Conservation (phyloP, 1,140 invertebrate species). For the Cotesia vestalis region DNA sequence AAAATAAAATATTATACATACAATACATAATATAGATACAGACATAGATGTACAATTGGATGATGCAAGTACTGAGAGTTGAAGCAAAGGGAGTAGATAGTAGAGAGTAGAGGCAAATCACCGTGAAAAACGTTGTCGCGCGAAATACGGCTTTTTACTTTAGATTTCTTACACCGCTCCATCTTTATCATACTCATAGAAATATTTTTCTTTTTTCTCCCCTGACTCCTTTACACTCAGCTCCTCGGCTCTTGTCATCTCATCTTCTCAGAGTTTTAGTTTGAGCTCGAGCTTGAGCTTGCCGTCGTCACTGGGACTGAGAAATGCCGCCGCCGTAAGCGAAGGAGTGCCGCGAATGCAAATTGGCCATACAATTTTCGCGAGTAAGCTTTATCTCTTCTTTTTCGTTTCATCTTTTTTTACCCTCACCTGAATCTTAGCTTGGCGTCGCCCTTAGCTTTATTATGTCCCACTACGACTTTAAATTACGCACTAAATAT, state of each 20-base stretch:
- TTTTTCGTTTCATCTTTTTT: too few species aligned
- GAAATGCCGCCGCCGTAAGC: slow-evolving; percentile 11
- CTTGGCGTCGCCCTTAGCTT: too few species aligned
- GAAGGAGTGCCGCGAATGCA: slow-evolving; percentile 34
- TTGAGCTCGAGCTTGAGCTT: too few species aligned
- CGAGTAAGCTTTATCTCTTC: background rate
- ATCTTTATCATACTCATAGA: slow-evolving; percentile 22
- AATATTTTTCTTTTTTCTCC: slow-evolving; percentile 31
- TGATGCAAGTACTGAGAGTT: too few species aligned
- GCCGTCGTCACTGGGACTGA: background rate
- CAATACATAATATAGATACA: too few species aligned
- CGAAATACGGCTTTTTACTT: slow-evolving; percentile 37
- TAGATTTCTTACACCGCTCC: slow-evolving; percentile 8
- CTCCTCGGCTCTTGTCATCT: slow-evolving; percentile 3
- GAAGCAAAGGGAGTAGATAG: background rate
- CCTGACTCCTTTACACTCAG: slow-evolving; percentile 5
- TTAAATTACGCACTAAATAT: slow-evolving; percentile 6
- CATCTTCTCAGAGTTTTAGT: background rate
- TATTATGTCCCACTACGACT: background rate
- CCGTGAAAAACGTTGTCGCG: slow-evolving; percentile 36
- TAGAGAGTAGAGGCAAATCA: slow-evolving; percentile 18
- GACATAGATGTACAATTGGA: too few species aligned
- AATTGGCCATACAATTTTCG: slow-evolving; percentile 39
- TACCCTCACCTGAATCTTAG: too few species aligned
- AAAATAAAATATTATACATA: slow-evolving; percentile 16